Base-by-base conservation (phyloP, 2,888 invertebrate genomes). In the Protodeltote pygarga region DNA sequence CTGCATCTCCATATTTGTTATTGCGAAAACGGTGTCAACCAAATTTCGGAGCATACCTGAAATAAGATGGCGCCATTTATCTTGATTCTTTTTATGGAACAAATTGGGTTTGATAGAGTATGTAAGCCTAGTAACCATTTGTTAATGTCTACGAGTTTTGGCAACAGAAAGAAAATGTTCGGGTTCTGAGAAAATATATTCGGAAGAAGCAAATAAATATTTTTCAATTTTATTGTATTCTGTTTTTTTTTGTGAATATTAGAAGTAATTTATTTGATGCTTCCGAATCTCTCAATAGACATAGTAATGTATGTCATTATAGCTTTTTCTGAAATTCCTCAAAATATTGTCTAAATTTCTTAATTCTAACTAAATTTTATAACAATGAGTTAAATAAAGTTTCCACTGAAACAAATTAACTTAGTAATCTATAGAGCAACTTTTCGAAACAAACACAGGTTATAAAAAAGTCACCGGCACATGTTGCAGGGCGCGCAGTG, bases 1-100 rank as follows among this genome's bases (percentile, higher is more conserved):
- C 70, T 78, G 80, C 81, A 80, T 79, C 78, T 77, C 73, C 75
- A 74, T 81, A 81, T 82, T 77, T 75, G 70, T 76, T 75, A 75
- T 73, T 70, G 69, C 55, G 59, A 68, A 61, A 73, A 63, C 48
- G 65, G 54, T 69, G 65, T 67, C 67, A 59, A 51, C 64, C 49
- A 40, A 63, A 65, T 65, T 71, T 67, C 10, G 64, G 32, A 51
- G 65, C 35, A 41, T 60, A 60, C 62, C 70, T 67, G 65, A 44
- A 53, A 65, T 63, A 59, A 62, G 58, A 57, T 60, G 48, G 50
- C 20, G 47, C 60, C 34, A 71, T 71, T 64, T 46, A 39, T 70
- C 66, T 68, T 71, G 61, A 62, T 66, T 65, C 49, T 68, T 71
- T 58, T 61, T 55, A 54, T 53, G 49, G 38, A 61, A 35, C 42